phyloP scores from a whole-genome alignment of 2,797 vertebrate genomes.

The Enteromius paludinosus region DNA sequence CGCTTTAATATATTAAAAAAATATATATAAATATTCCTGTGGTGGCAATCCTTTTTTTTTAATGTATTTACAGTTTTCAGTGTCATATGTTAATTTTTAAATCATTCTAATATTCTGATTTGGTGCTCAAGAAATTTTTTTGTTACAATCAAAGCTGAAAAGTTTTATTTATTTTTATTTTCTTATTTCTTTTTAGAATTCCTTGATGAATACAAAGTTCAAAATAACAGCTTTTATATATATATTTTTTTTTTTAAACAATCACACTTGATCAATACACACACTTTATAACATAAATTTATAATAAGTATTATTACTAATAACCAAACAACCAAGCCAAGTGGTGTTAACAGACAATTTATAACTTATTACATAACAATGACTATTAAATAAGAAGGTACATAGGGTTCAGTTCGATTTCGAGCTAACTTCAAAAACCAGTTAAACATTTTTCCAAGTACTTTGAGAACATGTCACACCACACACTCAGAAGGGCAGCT shows the following conservation, averaged over 20 bases:
- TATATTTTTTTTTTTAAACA: no score
- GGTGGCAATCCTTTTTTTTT: neutral
- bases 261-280: neutral
- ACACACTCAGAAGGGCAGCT: slow-evolving; percentile 1
- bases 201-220: neutral
- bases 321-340: neutral
- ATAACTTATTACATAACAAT: neutral
- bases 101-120: neutral
- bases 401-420: neutral
- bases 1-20: neutral
- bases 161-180: no score
- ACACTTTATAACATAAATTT: neutral
- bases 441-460: neutral
- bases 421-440: neutral
- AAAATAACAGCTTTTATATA: no score
- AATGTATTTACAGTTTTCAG: no score
- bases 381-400: neutral
- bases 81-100: neutral
- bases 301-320: neutral
- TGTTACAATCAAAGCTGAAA: no score
- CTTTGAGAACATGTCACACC: neutral
- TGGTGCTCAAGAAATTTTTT: neutral
- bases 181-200: neutral
- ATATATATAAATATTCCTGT: neutral
- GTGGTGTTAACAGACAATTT: neutral